phyloP scores from a whole-genome alignment of 2,888 invertebrate species.

The Drosophila macrospina region DNA sequence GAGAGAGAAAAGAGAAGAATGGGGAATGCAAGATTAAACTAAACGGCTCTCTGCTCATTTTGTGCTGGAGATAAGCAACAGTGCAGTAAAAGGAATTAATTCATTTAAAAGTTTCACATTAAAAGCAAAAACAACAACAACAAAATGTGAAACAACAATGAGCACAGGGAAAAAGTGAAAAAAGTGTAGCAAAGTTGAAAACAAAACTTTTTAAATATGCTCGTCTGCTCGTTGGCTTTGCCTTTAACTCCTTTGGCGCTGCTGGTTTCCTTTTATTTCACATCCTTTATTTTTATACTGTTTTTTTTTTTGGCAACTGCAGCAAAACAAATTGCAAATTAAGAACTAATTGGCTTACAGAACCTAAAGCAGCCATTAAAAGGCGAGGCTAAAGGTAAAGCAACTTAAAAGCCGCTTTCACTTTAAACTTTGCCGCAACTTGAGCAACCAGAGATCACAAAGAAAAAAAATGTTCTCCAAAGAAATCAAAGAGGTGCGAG shows the following conservation, averaged over 20 bases:
- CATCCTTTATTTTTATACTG: constrained; percentile 3
- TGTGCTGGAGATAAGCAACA: constrained; percentile 59
- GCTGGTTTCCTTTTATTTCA: constrained; percentile 40
- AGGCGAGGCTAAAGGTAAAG: constrained; percentile 44
- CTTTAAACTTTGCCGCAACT: constrained; percentile 75
- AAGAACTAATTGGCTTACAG: constrained; percentile 82
- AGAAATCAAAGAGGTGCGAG: constrained; percentile 55
- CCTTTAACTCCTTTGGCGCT: constrained; percentile 70
- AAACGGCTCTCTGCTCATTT: constrained; percentile 70
- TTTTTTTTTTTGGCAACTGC: constrained; percentile 59
- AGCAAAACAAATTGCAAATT: constrained; percentile 81
- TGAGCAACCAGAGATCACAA: constrained; percentile 60
- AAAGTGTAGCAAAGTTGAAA: constrained; percentile 63
- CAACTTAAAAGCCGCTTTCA: constrained; percentile 65
- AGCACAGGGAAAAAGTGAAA: constrained; percentile 5
- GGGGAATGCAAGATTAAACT: constrained; percentile 66
- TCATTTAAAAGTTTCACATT: constrained; percentile 79
- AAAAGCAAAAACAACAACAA: constrained; percentile 49
- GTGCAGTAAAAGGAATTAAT: constrained; percentile 77
- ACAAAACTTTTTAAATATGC: constrained; percentile 79
- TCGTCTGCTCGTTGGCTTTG: constrained; percentile 74
- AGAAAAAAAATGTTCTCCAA: constrained; percentile 20
- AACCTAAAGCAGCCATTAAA: constrained; percentile 78
- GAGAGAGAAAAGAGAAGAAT: constrained; percentile 21
- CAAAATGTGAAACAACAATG: constrained; percentile 52